These are phyloP conservation scores for Euleptes europaea DNA, from an alignment of 2,113 vertebrate genomes.

Conservation along the genomic window DNA sequence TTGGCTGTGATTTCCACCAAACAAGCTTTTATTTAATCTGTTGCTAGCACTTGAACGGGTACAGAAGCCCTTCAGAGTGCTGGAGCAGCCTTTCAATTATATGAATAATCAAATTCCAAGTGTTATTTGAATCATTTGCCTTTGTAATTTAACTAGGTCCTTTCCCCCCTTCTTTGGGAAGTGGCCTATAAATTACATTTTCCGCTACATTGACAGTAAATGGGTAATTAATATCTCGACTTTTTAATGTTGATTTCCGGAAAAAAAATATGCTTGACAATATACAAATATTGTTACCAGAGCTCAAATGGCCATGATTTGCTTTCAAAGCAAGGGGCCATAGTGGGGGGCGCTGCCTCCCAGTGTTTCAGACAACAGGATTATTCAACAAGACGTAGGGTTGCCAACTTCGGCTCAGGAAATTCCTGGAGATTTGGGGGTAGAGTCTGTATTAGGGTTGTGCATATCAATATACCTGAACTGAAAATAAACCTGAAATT, in stretches of 20 bases:
- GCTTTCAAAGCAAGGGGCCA: not conserved
- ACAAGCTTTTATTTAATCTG: conserved; percentile 72
- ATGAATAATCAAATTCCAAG: conserved; percentile 90
- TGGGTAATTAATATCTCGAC: conserved; percentile 97
- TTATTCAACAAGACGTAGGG: no score
- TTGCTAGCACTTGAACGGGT: conserved; percentile 69
- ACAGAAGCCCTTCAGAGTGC: conserved; percentile 70
- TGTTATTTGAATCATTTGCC: conserved; percentile 91
- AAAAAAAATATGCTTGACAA: conserved; percentile 77
- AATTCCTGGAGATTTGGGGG: no score
- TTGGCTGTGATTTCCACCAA: conserved; percentile 41
- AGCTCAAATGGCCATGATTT: not conserved
- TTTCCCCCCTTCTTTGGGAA: conserved; percentile 78
- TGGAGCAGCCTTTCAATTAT: conserved; percentile 82
- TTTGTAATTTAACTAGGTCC: conserved; percentile 88
- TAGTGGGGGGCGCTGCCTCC: not conserved
- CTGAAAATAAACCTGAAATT: no score
- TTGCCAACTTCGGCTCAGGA: no score
- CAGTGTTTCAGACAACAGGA: no score
- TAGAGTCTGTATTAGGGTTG: no score
- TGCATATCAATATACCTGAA: no score
- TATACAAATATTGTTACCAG: conserved; percentile 68
- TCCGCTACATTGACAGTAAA: conserved; percentile 95
- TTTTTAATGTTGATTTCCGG: conserved; percentile 88
- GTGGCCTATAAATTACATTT: conserved; percentile 97